Evolutionary conservation across 1,140 invertebrate genomes (phyloP), one percentile per base, ranked within the genome.

Genomic region (Tribolium castaneum): DNA sequence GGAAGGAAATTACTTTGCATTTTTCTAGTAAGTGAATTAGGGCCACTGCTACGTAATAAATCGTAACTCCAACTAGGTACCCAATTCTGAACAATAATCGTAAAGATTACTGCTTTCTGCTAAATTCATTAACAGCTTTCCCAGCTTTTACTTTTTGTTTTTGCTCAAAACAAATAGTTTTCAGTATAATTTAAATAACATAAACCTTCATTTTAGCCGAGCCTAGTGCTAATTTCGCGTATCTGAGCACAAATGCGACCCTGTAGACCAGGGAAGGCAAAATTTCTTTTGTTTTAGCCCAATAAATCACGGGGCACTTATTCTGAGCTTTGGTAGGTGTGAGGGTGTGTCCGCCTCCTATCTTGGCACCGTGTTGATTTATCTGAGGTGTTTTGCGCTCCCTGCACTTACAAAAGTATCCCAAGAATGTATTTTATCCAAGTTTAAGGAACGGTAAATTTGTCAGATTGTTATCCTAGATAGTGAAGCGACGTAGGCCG

Each of bases 361-460:
- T 73, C 71, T 73, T 35, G 71, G 49, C 71, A 73, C 49, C 70
- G 78, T 79, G 78, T 79, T 79, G 78, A 79, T 79, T 79, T 79
- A 79, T 79, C 70, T 59, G 39, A 70, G 70, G 78, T 76, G 75
- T 76, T 79, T 76, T 71, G 62, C 71, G 66, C 51, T 54, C 14
- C 35, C 50, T 77, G 76, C 66, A 77, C 74, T 72, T 79, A 74
- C 70, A 79, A 76, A 76, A 79, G 77, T 78, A 73, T 66, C 62
- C 73, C 49, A 59, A 54, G 70, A 73, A 79, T 77, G 54, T 59
- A 76, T 54, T 79, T 79, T 79, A 76, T 77, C 59, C 71, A 51
- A 76, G 71, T 79, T 79, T 77, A 79, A 76, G 70, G 45, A 73
- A 79, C 70, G 52, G 74, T 79, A 79, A 79, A 79, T 79, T 79